Evolutionary conservation across 2,113 vertebrate genomes (phyloP).

Genomic region (Plecotus auritus): DNA sequence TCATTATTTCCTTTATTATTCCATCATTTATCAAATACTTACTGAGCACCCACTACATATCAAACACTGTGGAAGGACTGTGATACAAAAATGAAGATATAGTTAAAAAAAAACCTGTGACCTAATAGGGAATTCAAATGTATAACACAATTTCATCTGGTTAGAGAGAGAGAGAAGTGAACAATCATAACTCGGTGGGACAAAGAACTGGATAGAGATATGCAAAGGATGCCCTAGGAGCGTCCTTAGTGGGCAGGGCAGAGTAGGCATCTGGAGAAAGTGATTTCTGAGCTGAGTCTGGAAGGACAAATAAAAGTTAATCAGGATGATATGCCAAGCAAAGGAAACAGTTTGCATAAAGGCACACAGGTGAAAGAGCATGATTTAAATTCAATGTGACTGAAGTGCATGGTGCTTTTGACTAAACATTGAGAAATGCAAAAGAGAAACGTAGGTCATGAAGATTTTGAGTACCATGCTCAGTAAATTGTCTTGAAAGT

Average conservation of each 20-base stretch:
- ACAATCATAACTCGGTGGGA: background rate
- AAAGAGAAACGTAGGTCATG: background rate
- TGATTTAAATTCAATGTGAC: background rate
- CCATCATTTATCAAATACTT: background rate
- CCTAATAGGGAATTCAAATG: background rate
- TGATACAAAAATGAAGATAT: background rate
- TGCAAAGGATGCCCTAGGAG: background rate
- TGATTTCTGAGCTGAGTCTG: background rate
- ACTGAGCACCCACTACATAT: background rate
- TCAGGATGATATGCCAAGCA: background rate
- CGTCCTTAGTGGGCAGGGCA: background rate
- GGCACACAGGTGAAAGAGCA: background rate
- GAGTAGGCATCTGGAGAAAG: background rate
- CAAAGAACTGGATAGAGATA: background rate
- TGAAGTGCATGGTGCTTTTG: background rate
- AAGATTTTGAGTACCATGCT: background rate
- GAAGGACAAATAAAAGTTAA: background rate
- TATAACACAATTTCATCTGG: background rate
- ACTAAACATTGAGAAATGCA: background rate
- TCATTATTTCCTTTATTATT: background rate
- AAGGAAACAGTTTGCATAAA: background rate
- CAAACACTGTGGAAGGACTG: background rate
- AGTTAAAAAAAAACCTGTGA: background rate
- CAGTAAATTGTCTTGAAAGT: background rate
- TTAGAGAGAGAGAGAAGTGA: background rate